Conservation (phyloP, 2,113 vertebrate genomes). For the Entomyzon cyanotis region DNA sequence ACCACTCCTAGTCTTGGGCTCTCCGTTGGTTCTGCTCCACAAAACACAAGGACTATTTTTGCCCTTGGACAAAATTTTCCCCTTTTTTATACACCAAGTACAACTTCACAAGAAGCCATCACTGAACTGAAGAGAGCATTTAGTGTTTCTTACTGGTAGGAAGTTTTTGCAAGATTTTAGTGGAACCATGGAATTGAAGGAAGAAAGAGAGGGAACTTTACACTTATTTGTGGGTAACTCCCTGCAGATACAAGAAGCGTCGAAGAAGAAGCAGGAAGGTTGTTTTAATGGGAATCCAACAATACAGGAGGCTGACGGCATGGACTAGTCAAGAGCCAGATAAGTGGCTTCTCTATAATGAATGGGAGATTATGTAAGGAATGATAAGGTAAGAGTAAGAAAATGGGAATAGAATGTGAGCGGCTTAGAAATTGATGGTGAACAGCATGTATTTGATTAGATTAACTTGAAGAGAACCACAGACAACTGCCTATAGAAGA, state of each 20-base stretch:
- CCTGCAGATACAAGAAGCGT: rapidly evolving
- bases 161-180: neutral
- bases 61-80: no score
- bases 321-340: neutral
- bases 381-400: neutral
- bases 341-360: neutral
- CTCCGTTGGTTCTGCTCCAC: no score
- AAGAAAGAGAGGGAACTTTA: neutral
- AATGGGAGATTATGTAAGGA: neutral
- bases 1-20: neutral
- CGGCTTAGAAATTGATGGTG: neutral
- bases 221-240: neutral
- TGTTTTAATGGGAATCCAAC: neutral
- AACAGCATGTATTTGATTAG: neutral
- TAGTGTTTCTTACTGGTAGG: neutral
- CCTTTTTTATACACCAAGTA: neutral
- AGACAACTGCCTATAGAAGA: neutral
- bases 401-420: neutral
- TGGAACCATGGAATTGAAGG: neutral
- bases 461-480: neutral
- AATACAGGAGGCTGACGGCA: neutral
- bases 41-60: neutral
- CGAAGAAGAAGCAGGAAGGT: neutral
- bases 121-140: no score
- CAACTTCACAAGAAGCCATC: neutral